Evolutionary conservation across 1,140 invertebrate species (phyloP).

Genomic region (Oryzaephilus surinamensis): DNA sequence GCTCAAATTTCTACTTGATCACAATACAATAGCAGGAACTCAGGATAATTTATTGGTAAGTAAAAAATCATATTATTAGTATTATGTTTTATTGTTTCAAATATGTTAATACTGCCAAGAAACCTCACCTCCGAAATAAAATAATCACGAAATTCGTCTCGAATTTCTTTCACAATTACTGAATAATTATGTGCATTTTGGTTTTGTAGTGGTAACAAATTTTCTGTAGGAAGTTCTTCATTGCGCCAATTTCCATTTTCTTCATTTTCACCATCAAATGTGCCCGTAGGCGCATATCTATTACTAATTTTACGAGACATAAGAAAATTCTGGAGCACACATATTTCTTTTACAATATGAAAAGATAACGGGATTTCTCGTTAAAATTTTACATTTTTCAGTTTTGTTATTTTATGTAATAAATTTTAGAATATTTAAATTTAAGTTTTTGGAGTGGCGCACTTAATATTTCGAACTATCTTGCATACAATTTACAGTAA

Average conservation of each 20-base stretch:
- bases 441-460: too few species aligned
- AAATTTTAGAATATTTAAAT: too few species aligned
- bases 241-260: conserved; percentile 6
- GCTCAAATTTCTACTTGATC: too few species aligned
- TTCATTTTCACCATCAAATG: conserved; percentile 12
- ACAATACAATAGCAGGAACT: too few species aligned
- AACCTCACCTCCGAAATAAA: conserved; percentile 9
- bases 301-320: conserved; percentile 5
- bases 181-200: conserved; percentile 3
- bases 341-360: conserved; percentile 12
- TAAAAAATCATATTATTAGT: conserved; percentile 1
- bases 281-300: conserved; percentile 10
- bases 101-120: conserved; percentile 12
- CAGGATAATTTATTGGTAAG: neutral
- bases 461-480: too few species aligned
- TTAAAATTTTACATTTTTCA: too few species aligned
- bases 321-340: conserved; percentile 15
- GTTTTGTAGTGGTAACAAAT: conserved; percentile 2
- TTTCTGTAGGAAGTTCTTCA: conserved; percentile 2
- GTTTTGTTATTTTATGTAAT: too few species aligned
- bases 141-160: conserved; percentile 11
- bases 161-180: conserved; percentile 3
- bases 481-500: too few species aligned
- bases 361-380: too few species aligned
- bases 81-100: conserved; percentile 4